Conservation (phyloP, 2,797 vertebrate species). For the Argyrosomus regius region DNA sequence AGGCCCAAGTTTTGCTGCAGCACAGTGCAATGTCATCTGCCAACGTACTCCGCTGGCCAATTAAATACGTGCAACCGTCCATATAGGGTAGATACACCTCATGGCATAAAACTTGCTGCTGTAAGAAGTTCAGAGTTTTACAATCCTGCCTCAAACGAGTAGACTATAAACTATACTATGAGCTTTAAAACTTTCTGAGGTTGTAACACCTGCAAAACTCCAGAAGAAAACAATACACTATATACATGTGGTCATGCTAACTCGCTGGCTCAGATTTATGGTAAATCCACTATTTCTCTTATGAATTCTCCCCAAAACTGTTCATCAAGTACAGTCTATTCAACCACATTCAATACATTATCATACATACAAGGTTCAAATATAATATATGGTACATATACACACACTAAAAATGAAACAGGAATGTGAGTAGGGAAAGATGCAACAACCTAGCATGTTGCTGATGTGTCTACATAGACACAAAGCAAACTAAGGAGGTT, state of each 20-base stretch:
- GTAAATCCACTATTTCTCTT: not conserved
- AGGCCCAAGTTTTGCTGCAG: not conserved
- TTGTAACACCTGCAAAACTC: not conserved
- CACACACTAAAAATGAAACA: not conserved
- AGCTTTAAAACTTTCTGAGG: not conserved
- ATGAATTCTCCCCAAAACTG: not conserved
- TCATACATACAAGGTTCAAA: not conserved
- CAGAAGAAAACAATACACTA: not conserved
- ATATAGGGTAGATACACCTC: not conserved
- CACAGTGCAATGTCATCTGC: not conserved
- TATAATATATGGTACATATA: not conserved
- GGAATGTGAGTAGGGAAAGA: not conserved
- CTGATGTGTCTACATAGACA: not conserved
- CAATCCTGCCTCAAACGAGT: not conserved
- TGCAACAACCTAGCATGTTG: not conserved
- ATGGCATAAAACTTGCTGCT: slow-evolving; percentile 1
- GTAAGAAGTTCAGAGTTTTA: slow-evolving; percentile 7
- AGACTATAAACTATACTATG: not conserved
- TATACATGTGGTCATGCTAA: not conserved
- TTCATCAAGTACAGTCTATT: not conserved
- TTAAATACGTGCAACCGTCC: slow-evolving; percentile 13
- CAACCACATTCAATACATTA: not conserved
- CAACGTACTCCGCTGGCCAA: not conserved
- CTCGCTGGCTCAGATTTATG: not conserved
- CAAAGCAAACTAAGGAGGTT: not conserved